Conservation (phyloP, 2,113 vertebrate genomes). For the Leucopsar rothschildi region DNA sequence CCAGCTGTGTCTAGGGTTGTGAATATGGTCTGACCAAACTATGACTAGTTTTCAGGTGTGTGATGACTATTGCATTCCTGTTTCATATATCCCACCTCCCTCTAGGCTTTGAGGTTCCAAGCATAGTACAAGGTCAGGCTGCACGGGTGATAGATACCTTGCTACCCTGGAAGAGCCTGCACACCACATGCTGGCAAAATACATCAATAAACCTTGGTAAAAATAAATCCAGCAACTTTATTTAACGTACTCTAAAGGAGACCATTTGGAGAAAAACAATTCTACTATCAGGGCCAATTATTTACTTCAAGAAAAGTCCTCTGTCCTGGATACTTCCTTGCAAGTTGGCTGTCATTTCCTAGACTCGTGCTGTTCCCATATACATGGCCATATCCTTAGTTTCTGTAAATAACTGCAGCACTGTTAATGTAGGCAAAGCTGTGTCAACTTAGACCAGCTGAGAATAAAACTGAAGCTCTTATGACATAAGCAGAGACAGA, state of each 20-base stretch:
- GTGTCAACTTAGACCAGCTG: background rate
- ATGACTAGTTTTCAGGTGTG: background rate
- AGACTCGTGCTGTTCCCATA: background rate
- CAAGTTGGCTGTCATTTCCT: background rate
- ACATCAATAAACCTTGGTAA: background rate
- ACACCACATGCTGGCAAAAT: background rate
- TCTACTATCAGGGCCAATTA: background rate
- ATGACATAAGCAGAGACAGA: background rate
- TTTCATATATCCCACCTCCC: background rate
- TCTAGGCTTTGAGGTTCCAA: background rate
- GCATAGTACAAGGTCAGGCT: background rate
- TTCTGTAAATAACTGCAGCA: background rate
- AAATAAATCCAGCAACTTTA: background rate
- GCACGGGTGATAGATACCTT: background rate
- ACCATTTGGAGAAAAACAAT: background rate
- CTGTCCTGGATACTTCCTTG: background rate
- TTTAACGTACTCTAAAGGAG: background rate
- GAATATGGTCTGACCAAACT: background rate
- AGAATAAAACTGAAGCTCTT: background rate
- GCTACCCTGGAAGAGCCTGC: background rate
- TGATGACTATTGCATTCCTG: rapidly evolving
- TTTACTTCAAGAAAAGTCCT: background rate
- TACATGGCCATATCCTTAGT: background rate
- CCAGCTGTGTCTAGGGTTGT: background rate
- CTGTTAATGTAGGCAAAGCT: background rate